These are phyloP conservation scores for Agonum fuliginosum DNA, from an alignment of 2,888 invertebrate genomes.

Conservation along the genomic window DNA sequence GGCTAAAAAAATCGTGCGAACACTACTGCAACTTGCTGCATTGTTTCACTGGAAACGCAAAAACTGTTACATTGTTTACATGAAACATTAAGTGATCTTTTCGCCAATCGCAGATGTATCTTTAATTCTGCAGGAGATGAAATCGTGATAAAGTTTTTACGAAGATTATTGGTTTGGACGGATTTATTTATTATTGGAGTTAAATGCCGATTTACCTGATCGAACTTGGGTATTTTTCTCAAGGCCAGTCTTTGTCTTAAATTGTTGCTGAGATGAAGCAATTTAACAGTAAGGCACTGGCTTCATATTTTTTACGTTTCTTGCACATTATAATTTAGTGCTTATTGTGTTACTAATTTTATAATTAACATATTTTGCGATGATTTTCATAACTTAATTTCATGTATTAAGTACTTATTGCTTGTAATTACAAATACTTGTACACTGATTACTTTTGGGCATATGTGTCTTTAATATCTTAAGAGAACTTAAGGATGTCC, in stretches of 20 bases:
- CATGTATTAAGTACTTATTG: too few relatives aligned
- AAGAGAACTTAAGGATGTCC: too few relatives aligned
- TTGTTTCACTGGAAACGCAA: not conserved
- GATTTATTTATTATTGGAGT: slow-evolving; percentile 41
- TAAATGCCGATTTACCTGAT: slow-evolving; percentile 35
- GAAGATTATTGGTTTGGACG: slow-evolving; percentile 30
- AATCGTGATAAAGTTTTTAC: slow-evolving; percentile 38
- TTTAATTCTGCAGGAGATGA: not conserved
- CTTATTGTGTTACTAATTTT: too few relatives aligned
- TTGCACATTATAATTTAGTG: too few relatives aligned
- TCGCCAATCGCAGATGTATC: not conserved
- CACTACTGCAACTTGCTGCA: slow-evolving; percentile 4
- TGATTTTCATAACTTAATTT: too few relatives aligned
- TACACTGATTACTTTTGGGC: too few relatives aligned
- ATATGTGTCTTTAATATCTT: too few relatives aligned
- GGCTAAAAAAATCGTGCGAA: slow-evolving; percentile 22
- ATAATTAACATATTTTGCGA: too few relatives aligned
- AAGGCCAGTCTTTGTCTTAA: slow-evolving; percentile 50
- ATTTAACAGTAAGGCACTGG: too few relatives aligned
- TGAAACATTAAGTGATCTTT: slow-evolving; percentile 19
- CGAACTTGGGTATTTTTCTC: slow-evolving; percentile 33
- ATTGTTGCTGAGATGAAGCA: not conserved
- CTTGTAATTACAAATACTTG: too few relatives aligned
- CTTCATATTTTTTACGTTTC: too few relatives aligned
- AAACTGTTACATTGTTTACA: slow-evolving; percentile 13